A percentile compares a stretch with the other conserved stretches of the same genome.
phyloP scores from a whole-genome alignment of 2,113 vertebrate genomes.

The Amphiprion ocellaris region DNA sequence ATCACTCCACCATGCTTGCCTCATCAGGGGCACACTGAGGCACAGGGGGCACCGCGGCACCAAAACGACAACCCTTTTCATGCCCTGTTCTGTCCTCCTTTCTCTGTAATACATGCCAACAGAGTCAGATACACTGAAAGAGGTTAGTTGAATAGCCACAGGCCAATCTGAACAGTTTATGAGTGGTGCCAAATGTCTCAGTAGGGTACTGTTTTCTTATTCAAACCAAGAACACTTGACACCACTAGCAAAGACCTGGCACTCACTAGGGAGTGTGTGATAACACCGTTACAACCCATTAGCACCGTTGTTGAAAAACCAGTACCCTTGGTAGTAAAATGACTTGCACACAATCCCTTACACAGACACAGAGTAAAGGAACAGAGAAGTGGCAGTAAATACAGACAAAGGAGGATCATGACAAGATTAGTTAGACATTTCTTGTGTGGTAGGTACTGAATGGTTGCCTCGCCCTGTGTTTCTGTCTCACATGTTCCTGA shows the following conservation, averaged over 20 bases:
- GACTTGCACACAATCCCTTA: slow-evolving; percentile 19
- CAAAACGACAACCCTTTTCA: slow-evolving; percentile 57
- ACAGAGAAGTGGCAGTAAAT: slow-evolving; percentile 14
- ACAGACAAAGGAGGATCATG: slow-evolving; percentile 22
- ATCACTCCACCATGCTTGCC: slow-evolving; percentile 63
- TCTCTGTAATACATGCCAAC: slow-evolving; percentile 49
- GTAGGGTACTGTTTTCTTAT: slow-evolving; percentile 67
- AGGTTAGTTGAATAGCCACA: slow-evolving; percentile 52
- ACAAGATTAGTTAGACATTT: slow-evolving; percentile 14
- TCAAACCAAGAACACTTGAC: slow-evolving; percentile 67
- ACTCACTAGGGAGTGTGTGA: slow-evolving; percentile 58
- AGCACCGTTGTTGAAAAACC: slow-evolving; percentile 48
- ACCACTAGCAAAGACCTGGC: slow-evolving; percentile 52
- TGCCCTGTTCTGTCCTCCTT: slow-evolving; percentile 50
- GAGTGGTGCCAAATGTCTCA: slow-evolving; percentile 68
- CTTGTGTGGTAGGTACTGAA: slow-evolving; percentile 3
- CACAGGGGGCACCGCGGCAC: slow-evolving; percentile 69
- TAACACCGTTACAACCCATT: slow-evolving; percentile 60
- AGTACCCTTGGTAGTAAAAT: slow-evolving; percentile 33
- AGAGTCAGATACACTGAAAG: slow-evolving; percentile 60
- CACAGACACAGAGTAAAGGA: background rate
- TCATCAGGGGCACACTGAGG: slow-evolving; percentile 72
- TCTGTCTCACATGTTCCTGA: slow-evolving; percentile 35
- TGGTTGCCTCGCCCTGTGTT: slow-evolving; percentile 4
- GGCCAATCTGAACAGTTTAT: slow-evolving; percentile 52